Conservation (phyloP, 2,888 invertebrate species). For the Pristionchus mayeri region DNA sequence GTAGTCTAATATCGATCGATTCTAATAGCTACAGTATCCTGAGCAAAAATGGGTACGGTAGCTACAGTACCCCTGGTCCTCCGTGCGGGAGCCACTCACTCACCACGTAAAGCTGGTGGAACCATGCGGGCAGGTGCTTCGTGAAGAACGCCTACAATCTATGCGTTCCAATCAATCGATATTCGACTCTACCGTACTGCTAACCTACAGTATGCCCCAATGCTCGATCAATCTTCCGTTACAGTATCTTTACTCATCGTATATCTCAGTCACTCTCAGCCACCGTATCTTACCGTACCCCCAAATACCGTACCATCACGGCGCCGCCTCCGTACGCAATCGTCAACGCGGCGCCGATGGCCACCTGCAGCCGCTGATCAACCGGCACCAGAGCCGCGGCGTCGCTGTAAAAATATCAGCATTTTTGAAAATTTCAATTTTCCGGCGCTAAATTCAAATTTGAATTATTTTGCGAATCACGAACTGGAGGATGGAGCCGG, state of each 20-base stretch:
- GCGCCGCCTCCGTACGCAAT: conserved; percentile 21
- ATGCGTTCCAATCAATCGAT: neutral
- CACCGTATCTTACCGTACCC: too few species aligned
- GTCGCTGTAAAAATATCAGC: neutral
- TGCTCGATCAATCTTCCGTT: neutral
- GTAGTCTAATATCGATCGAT: too few species aligned
- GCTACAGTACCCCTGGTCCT: neutral
- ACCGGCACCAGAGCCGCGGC: neutral
- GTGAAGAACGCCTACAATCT: conserved; percentile 35
- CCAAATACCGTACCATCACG: conserved; percentile 24
- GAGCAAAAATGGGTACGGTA: neutral
- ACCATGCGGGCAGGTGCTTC: neutral
- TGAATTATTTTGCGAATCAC: neutral
- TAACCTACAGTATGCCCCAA: too few species aligned
- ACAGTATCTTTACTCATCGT: neutral
- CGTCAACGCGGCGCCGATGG: neutral
- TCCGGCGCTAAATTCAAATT: conserved; percentile 28
- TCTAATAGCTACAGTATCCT: neutral
- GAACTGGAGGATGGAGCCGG: conserved; percentile 32
- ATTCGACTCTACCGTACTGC: too few species aligned
- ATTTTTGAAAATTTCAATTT: neutral
- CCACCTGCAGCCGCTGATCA: neutral
- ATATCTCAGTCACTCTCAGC: too few species aligned
- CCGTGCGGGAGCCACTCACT: too few species aligned
- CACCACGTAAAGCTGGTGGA: conserved; percentile 42